Evolutionary conservation across 2,888 invertebrate species (phyloP).

Genomic region (Nysson spinosus): DNA sequence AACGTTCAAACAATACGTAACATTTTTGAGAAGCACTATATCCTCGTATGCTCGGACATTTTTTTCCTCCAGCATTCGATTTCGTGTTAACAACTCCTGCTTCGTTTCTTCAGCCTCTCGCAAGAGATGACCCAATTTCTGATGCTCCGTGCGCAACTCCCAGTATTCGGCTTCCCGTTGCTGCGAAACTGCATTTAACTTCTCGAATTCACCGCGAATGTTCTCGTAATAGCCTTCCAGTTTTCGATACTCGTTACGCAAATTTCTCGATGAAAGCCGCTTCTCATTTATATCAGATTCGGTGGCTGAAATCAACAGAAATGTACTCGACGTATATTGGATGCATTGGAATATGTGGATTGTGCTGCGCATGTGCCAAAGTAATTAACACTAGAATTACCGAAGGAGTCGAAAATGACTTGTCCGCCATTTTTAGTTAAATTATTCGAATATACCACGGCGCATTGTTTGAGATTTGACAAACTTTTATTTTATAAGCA

Average conservation of each 20-base stretch:
- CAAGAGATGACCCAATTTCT: constrained; percentile 57
- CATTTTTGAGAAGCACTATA: constrained; percentile 85
- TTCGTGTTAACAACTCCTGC: constrained; percentile 42
- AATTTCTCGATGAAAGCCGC: constrained; percentile 1
- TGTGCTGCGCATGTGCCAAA: too few species aligned
- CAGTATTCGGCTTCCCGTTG: constrained; percentile 62
- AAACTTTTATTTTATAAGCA: too few species aligned
- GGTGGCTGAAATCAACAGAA: too few species aligned
- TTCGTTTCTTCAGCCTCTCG: constrained; percentile 62
- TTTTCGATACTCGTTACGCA: constrained; percentile 59
- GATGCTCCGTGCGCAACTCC: constrained; percentile 57
- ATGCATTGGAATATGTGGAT: too few species aligned
- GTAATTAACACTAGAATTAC: too few species aligned
- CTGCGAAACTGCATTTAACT: constrained; percentile 51
- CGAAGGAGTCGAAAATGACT: too few species aligned
- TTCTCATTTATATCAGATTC: neutral
- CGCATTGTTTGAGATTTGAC: too few species aligned
- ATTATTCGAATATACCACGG: too few species aligned
- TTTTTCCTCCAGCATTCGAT: constrained; percentile 78
- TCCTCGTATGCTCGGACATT: constrained; percentile 83
- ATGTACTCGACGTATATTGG: too few species aligned
- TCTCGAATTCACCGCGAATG: constrained; percentile 52
- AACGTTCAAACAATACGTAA: constrained; percentile 87
- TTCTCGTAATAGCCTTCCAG: constrained; percentile 61
- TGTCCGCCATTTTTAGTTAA: too few species aligned